Conservation (phyloP, 2,888 invertebrate genomes). For the Synanthedon tipuliformis region DNA sequence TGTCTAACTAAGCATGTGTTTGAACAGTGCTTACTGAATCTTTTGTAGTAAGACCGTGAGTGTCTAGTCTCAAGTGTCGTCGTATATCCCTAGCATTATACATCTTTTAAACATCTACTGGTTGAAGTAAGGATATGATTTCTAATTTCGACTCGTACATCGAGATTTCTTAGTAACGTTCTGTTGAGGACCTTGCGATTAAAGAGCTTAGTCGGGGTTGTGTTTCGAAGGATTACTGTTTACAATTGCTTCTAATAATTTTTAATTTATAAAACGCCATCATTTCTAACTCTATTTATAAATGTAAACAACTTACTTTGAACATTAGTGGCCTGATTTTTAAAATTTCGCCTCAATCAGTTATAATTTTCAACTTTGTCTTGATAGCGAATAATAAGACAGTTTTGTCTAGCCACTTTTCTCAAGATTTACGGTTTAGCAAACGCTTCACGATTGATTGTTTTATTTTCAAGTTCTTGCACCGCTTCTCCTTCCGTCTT, state of each 20-base stretch:
- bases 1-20: too few species aligned
- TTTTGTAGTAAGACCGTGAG: too few species aligned
- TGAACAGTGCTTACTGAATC: too few species aligned
- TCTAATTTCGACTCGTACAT: too few species aligned
- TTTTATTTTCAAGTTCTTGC: conserved; percentile 52
- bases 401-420: conserved; percentile 91
- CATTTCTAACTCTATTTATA: too few species aligned
- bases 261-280: neutral
- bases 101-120: too few species aligned
- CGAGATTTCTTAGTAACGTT: neutral
- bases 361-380: conserved; percentile 85
- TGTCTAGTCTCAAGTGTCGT: too few species aligned
- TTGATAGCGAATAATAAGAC: conserved; percentile 83
- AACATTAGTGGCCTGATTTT: too few species aligned
- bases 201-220: neutral
- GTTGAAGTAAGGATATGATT: too few species aligned
- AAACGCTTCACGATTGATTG: conserved; percentile 72
- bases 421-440: conserved; percentile 62
- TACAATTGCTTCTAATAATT: neutral
- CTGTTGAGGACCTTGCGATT: neutral
- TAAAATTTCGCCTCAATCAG: conserved; percentile 76
- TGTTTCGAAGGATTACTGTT: neutral
- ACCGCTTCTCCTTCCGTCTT: conserved; percentile 8
- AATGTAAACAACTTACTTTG: too few species aligned
- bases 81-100: too few species aligned